These are phyloP conservation scores for Vireo griseus DNA, from an alignment of 2,797 vertebrate species.

Conservation along the genomic window DNA sequence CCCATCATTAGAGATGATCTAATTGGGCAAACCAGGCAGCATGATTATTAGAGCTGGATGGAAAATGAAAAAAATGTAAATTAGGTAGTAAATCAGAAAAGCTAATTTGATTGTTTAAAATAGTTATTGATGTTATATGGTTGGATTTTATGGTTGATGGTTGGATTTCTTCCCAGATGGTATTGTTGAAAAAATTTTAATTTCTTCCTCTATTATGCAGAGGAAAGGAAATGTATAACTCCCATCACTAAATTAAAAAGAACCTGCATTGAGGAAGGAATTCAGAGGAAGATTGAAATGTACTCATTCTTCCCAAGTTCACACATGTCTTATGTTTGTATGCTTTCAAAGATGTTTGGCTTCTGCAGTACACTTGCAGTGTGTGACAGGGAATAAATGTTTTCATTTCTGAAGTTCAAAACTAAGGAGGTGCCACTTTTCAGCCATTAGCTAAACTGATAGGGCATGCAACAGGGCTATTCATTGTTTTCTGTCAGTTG, in stretches of 20 bases:
- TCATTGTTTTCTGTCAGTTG: not conserved
- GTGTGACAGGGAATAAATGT: not conserved
- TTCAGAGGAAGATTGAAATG: not conserved
- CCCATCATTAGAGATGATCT: not conserved
- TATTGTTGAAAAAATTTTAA: not conserved
- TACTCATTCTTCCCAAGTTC: not conserved
- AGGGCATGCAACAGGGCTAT: not conserved
- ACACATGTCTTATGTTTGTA: not conserved
- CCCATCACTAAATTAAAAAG: not conserved
- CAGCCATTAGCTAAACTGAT: not conserved
- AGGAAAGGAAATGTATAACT: not conserved
- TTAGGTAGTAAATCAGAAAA: not conserved
- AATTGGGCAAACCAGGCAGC: not conserved
- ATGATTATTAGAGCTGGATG: not conserved
- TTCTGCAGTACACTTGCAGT: not conserved
- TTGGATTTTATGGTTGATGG: not conserved
- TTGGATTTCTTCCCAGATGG: not conserved
- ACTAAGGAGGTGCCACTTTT: not conserved
- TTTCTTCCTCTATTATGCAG: not conserved
- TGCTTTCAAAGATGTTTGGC: not conserved
- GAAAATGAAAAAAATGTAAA: not conserved
- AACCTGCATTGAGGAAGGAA: not conserved
- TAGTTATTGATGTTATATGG: not conserved
- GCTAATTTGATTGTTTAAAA: not conserved
- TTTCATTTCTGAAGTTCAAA: not conserved